Conservation (phyloP, 1,140 invertebrate species). For the Artemia franciscana region DNA sequence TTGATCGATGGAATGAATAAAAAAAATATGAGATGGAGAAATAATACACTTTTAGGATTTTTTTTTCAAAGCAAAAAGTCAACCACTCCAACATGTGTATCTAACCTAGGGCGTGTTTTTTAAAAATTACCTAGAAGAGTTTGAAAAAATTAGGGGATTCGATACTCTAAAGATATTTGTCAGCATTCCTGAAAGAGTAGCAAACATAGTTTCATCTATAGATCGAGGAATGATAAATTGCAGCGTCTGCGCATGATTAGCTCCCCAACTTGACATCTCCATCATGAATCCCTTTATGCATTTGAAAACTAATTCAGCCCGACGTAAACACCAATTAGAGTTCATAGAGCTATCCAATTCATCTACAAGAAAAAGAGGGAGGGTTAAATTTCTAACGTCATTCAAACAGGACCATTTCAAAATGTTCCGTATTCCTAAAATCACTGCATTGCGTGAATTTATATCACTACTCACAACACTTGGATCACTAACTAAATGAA, state of each 20-base stretch:
- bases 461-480: slow-evolving; percentile 41
- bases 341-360: slow-evolving; percentile 96
- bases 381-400: slow-evolving; percentile 74
- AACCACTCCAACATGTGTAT: too few species aligned
- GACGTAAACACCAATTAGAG: slow-evolving; percentile 75
- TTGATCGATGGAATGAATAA: too few species aligned
- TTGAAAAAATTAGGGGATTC: slow-evolving; percentile 44
- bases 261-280: slow-evolving; percentile 79
- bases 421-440: slow-evolving; percentile 80
- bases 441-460: slow-evolving; percentile 83
- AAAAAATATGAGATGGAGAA: too few species aligned
- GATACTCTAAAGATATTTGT: slow-evolving; percentile 72
- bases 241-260: slow-evolving; percentile 58
- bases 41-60: too few species aligned
- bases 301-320: slow-evolving; percentile 90
- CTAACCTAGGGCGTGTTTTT: too few species aligned
- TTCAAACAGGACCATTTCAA: slow-evolving; percentile 76
- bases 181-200: slow-evolving; percentile 56
- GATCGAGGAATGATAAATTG: slow-evolving; percentile 59
- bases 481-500: slow-evolving; percentile 70
- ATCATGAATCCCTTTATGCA: slow-evolving; percentile 99
- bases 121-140: too few species aligned
- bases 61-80: too few species aligned
- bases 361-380: slow-evolving; percentile 74
- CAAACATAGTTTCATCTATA: slow-evolving; percentile 63